Base-by-base conservation (phyloP, 2,888 invertebrate genomes). In the Himalopsyche japonica region DNA sequence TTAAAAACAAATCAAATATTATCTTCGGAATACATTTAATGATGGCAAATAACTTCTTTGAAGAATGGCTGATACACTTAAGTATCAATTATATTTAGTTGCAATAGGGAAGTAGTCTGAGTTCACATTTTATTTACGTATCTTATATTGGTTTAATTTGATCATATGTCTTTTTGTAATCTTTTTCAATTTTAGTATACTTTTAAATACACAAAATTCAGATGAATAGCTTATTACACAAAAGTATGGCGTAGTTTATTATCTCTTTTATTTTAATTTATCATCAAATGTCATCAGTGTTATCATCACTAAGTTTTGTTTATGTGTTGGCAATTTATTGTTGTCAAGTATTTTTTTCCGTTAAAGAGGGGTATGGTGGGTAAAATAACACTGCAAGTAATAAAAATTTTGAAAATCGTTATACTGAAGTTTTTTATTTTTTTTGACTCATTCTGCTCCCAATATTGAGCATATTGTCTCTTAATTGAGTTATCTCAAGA, bases 201-300 rank as follows among this genome's bases (percentile, higher is more conserved):
- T 49, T 49, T 49, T 49, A 20, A n/a, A 10, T 32, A 3, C 3
- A 48, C 7, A 48, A 48, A 48, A 48, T 48, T 12, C 3, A 6
- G 12, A 7, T 18, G 3, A 48, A 48, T 48, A 18, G 10, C 49
- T 18, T 49, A 20, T n/a, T 24, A 3, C 3, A 24, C 27, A 64
- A 57, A 57, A 20, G 24, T 24, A 64, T 57, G 1, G 64, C 70
- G 1, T 70, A 70, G 12, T 24, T 27, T 70, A 15, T 70, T 70
- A 70, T 70, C 70, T 70, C 12, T 70, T 70, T 70, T 70, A 12
- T 70, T 0, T 15, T 70, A 24, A 70, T 30, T 81, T 81, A 81
- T 81, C 81, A 81, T 47, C 76, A 81, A 78, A 82, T 78, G 82
- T 82, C 82, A 82, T 78, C 27, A 82, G 77, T 49, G 82, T 82